Evolutionary conservation across 1,140 invertebrate genomes (phyloP).

Genomic region (Papilio polyxenes): DNA sequence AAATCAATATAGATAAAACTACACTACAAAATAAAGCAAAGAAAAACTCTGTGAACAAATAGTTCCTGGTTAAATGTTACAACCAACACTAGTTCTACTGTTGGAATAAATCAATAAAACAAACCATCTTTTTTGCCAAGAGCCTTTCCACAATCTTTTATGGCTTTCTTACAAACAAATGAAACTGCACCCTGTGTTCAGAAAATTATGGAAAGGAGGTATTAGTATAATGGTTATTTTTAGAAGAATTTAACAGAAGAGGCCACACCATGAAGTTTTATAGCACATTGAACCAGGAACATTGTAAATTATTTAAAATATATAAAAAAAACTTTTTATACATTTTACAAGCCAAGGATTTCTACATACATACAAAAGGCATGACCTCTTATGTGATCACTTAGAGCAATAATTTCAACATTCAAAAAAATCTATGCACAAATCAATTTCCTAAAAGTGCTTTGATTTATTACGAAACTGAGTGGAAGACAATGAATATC

Average conservation of each 20-base stretch:
- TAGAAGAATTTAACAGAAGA: constrained; percentile 58
- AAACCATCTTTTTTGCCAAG: constrained; percentile 67
- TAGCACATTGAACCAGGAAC: constrained; percentile 57
- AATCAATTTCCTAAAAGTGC: background rate
- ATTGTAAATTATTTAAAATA: constrained; percentile 37
- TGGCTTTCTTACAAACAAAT: constrained; percentile 61
- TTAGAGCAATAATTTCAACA: background rate
- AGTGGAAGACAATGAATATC: background rate
- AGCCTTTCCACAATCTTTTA: constrained; percentile 60
- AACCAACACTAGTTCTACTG: constrained; percentile 37
- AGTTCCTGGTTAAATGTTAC: constrained; percentile 58
- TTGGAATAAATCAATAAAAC: constrained; percentile 51
- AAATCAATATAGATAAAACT: background rate
- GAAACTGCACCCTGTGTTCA: constrained; percentile 61
- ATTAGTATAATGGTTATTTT: constrained; percentile 42
- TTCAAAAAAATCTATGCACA: background rate
- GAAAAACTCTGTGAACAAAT: background rate
- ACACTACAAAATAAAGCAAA: background rate
- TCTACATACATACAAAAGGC: constrained; percentile 40
- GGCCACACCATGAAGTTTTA: constrained; percentile 54
- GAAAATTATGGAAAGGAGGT: constrained; percentile 48
- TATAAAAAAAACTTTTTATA: too few species aligned
- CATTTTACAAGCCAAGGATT: constrained; percentile 10
- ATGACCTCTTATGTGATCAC: constrained; percentile 61
- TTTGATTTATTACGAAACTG: background rate